phyloP scores from a whole-genome alignment of 2,113 vertebrate species.

The Oplegnathus fasciatus region DNA sequence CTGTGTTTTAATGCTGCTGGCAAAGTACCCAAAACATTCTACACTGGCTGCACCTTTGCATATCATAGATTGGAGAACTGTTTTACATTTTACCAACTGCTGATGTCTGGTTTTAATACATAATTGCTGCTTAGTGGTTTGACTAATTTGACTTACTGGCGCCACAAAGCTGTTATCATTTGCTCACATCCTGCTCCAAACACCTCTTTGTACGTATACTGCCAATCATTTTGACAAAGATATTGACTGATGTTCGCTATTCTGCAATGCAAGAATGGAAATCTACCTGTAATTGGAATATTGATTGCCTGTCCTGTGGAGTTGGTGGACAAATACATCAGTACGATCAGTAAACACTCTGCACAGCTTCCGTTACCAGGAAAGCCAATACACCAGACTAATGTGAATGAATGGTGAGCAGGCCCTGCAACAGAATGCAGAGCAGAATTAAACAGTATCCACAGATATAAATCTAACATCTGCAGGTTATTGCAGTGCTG shows the following conservation, averaged over 20 bases:
- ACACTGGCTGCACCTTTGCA: not conserved
- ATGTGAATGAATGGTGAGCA: conserved; percentile 69
- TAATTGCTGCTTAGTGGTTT: not conserved
- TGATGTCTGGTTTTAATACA: not conserved
- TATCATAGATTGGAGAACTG: not conserved
- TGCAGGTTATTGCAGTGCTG: conserved; percentile 34
- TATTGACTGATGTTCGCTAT: conserved; percentile 59
- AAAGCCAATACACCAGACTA: conserved; percentile 56
- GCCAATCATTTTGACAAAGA: conserved; percentile 52
- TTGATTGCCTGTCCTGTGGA: conserved; percentile 73
- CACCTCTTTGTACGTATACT: conserved; percentile 5
- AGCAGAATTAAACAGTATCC: conserved; percentile 17
- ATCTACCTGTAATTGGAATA: conserved; percentile 79
- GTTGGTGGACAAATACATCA: conserved; percentile 75
- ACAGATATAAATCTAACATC: conserved; percentile 56
- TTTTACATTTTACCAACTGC: not conserved
- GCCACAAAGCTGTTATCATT: not conserved
- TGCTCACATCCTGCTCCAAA: not conserved
- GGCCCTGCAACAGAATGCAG: conserved; percentile 40
- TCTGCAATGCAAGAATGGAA: conserved; percentile 61
- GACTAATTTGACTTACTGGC: not conserved
- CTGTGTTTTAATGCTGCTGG: not conserved
- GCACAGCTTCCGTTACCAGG: conserved; percentile 32
- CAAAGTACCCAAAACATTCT: not conserved
- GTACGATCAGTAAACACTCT: conserved; percentile 73